These are phyloP conservation scores for Acrobasis suavella DNA, from an alignment of 2,888 invertebrate species.

Conservation along the genomic window DNA sequence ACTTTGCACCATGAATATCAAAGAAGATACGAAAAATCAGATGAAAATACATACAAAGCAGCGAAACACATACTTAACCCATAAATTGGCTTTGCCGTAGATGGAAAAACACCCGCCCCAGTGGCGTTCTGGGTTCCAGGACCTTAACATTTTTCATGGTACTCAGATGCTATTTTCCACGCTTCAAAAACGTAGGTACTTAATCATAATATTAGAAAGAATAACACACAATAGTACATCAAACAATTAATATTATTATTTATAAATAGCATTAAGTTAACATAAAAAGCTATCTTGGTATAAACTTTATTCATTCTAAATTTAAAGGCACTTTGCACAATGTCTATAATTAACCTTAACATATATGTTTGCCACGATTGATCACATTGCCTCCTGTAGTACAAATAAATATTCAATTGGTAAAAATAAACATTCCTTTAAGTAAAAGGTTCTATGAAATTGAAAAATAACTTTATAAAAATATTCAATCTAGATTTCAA, in stretches of 20 bases:
- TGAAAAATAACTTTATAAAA: not conserved
- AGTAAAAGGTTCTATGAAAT: not conserved
- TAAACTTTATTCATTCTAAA: constrained; percentile 80
- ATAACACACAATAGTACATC: constrained; percentile 58
- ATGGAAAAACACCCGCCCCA: too few relatives aligned
- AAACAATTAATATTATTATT: constrained; percentile 80
- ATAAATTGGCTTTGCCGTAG: too few relatives aligned
- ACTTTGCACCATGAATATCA: too few relatives aligned
- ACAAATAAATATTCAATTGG: not conserved
- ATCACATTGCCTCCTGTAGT: constrained; percentile 33
- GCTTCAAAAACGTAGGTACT: too few relatives aligned
- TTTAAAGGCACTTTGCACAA: constrained; percentile 82
- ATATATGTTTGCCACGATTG: constrained; percentile 62
- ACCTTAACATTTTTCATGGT: too few relatives aligned
- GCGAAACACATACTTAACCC: too few relatives aligned
- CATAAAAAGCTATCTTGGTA: constrained; percentile 82
- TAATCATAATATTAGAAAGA: constrained; percentile 17
- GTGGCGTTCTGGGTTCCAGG: too few relatives aligned
- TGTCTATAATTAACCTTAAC: constrained; percentile 69
- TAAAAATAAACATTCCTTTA: not conserved
- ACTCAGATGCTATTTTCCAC: too few relatives aligned
- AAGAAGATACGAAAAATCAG: too few relatives aligned
- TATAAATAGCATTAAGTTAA: constrained; percentile 81
- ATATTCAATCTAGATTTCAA: constrained; percentile 35
- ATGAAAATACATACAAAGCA: too few relatives aligned